Evolutionary conservation across 2,113 vertebrate species (phyloP).

Genomic region (Pipra filicauda): DNA sequence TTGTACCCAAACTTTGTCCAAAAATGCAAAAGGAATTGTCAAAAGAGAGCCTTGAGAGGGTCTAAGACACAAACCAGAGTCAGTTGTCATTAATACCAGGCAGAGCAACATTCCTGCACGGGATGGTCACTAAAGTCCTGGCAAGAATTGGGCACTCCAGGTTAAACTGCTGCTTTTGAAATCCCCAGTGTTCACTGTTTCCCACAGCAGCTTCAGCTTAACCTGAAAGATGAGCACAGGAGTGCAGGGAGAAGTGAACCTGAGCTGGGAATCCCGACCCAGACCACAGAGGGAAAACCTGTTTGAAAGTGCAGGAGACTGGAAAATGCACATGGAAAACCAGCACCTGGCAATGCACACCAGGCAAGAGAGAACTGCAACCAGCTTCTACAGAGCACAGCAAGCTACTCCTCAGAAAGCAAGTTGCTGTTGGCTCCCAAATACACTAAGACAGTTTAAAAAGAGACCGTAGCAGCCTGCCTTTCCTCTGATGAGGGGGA

Average conservation of each 20-base stretch:
- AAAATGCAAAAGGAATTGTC: neutral
- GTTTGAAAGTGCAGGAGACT: neutral
- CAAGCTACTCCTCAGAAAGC: neutral
- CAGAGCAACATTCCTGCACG: neutral
- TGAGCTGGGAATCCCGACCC: neutral
- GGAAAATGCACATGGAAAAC: neutral
- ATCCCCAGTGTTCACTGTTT: neutral
- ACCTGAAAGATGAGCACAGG: neutral
- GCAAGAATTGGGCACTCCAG: neutral
- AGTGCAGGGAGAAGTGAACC: neutral
- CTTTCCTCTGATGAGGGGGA: neutral
- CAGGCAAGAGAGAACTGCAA: neutral
- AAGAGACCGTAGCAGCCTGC: neutral
- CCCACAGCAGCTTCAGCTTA: neutral
- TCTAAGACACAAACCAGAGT: neutral
- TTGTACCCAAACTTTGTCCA: neutral
- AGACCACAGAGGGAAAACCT: fast-evolving
- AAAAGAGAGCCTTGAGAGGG: neutral
- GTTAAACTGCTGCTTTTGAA: neutral
- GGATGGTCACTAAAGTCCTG: neutral
- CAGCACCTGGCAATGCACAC: fast-evolving
- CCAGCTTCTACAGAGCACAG: neutral
- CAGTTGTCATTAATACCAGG: neutral
- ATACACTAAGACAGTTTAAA: neutral
- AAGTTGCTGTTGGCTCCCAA: neutral